A percentile compares a stretch with the other conserved stretches of the same genome.
These are phyloP conservation scores for Mactromeris polynyma DNA, from an alignment of 2,888 invertebrate species.

Conservation along the genomic window DNA sequence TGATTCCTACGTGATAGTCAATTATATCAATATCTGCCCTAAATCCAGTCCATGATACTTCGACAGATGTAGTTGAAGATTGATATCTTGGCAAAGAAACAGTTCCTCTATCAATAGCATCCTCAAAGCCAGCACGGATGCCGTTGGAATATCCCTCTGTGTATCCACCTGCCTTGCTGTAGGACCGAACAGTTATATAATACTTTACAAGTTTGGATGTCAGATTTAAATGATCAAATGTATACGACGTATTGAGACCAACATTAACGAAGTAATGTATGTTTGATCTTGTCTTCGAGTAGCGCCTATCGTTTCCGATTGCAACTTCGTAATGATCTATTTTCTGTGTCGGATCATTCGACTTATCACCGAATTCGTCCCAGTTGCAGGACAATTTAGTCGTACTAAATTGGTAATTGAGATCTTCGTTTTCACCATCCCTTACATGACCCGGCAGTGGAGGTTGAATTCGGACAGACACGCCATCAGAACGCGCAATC, in stretches of 20 bases:
- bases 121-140: constrained; percentile 73
- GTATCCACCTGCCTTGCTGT: constrained; percentile 76
- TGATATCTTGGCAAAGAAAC: constrained; percentile 57
- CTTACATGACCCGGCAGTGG: constrained; percentile 74
- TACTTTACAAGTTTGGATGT: constrained; percentile 73
- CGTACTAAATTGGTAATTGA: constrained; percentile 72
- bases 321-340: constrained; percentile 79
- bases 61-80: constrained; percentile 50
- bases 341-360: constrained; percentile 70
- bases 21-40: constrained; percentile 71
- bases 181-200: constrained; percentile 79
- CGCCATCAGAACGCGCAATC: constrained; percentile 71
- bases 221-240: constrained; percentile 75
- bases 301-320: constrained; percentile 78
- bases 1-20: constrained; percentile 67
- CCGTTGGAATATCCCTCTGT: constrained; percentile 79
- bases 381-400: constrained; percentile 74
- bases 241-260: constrained; percentile 74
- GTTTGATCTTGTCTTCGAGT: constrained; percentile 73
- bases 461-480: constrained; percentile 76
- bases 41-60: constrained; percentile 72
- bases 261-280: constrained; percentile 77
- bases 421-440: constrained; percentile 74
- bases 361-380: constrained; percentile 75
- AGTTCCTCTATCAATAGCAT: constrained; percentile 62